Evolutionary conservation across 2,797 vertebrate genomes (phyloP), one percentile per base, ranked within the genome.

Genomic region (Tinamus major): DNA sequence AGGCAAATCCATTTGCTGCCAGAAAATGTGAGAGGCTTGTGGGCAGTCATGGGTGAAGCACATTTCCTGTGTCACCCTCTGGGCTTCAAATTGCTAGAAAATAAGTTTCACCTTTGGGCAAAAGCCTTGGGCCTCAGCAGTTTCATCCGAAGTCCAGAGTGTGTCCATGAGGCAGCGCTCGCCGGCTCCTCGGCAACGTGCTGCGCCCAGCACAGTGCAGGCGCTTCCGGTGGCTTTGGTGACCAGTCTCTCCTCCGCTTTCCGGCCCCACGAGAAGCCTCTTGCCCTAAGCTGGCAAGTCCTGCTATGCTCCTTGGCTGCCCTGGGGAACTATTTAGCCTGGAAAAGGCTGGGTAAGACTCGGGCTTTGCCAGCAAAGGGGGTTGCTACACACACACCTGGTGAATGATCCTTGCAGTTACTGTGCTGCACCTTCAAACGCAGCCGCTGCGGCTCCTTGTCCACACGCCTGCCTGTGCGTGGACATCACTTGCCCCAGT

Each of bases 401-500:
- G 13, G 13, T 15, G 13, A 56, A 51, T 0, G 0, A 11, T 56
- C 24, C 64, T 62, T 1, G 0, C 33, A 13, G 7, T 77, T 67
- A 13, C 51, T 6, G 0, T 27, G 24, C 35, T 19, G 49, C 65
- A 9, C 70, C 27, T 41, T 27, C 44, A 14, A 26, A 27, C 0
- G 0, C 65, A 19, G 46, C 55, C 58, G 68, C 63, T 65, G 71
- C 48, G 1, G 5, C 27, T 2, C 68, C 23, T 89, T 44, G 2
- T 7, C 7, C 2, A 4, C 21, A n/a, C 14, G 27, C 0, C 0
- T 13, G n/a, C 6, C 74, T 3, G 0, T 19, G 48, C 48, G 7
- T 0, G 0, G 58, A 2, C 2, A 0, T 26, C 18, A 7, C n/a
- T 53, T 51, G 44, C 4, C 53, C 35, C 19, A 0, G 12, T 26